Evolutionary conservation across 2,113 vertebrate species (phyloP).

Genomic region (Lepus europaeus): DNA sequence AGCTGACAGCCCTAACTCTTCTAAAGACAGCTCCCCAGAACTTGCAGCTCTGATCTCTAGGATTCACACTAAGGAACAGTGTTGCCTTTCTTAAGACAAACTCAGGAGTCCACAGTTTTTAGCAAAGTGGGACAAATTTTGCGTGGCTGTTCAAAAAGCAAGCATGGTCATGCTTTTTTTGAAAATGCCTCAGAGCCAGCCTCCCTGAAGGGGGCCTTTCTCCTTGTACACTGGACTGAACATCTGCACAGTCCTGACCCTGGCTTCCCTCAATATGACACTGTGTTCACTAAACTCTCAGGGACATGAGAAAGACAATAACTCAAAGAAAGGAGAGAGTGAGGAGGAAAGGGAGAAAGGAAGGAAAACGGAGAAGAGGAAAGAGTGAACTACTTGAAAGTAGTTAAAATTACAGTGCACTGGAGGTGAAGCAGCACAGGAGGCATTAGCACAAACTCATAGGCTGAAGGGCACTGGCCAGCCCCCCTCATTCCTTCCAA

Average conservation of each 20-base stretch:
- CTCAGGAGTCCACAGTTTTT: background rate
- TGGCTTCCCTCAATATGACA: background rate
- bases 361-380: background rate
- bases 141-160: background rate
- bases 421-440: fast-evolving
- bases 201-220: background rate
- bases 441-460: background rate
- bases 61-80: background rate
- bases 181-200: background rate
- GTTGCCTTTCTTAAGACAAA: background rate
- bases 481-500: background rate
- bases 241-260: background rate
- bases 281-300: background rate
- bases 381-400: background rate
- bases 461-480: background rate
- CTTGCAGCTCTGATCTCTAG: background rate
- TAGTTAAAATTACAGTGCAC: background rate
- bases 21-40: background rate
- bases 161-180: background rate
- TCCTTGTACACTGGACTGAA: background rate
- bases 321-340: background rate
- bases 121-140: background rate
- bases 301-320: background rate
- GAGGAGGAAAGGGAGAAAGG: background rate
- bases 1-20: background rate